A percentile compares a stretch with the other conserved stretches of the same genome.
These are phyloP conservation scores for Squalus acanthias DNA, from an alignment of 2,797 vertebrate genomes.

Conservation along the genomic window DNA sequence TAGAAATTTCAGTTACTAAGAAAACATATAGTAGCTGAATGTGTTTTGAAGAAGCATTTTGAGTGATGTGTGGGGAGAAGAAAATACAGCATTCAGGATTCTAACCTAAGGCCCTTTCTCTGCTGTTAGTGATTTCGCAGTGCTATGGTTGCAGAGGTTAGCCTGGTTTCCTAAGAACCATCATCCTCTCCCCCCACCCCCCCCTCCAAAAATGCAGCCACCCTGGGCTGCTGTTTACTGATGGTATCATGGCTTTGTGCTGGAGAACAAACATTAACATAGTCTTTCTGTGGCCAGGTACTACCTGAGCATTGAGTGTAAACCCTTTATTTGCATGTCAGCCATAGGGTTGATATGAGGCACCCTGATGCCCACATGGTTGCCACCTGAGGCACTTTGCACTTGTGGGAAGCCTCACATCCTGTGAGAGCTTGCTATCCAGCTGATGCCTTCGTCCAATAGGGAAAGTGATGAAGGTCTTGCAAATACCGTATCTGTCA, in stretches of 20 bases:
- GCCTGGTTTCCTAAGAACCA: not conserved
- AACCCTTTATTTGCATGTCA: not conserved
- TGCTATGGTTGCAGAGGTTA: not conserved
- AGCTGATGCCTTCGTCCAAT: not conserved
- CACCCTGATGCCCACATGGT: not conserved
- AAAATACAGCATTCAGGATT: not conserved
- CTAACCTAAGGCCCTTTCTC: not conserved
- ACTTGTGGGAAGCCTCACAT: not conserved
- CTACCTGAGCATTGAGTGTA: no score
- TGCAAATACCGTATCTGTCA: not conserved
- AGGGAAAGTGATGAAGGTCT: not conserved
- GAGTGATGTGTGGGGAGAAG: not conserved
- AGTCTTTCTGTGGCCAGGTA: not conserved
- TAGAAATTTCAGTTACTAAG: no score
- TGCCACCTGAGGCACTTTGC: not conserved
- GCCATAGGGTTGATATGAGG: no score
- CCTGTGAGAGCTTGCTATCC: not conserved
- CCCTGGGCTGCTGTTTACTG: not conserved
- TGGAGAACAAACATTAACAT: not conserved
- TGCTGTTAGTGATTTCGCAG: not conserved
- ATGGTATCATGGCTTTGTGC: not conserved
- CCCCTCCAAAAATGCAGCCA: not conserved
- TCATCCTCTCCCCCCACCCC: not conserved
- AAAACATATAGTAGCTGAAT: no score
- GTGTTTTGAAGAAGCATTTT: not conserved